Evolutionary conservation across 2,797 vertebrate genomes (phyloP), one percentile per base, ranked within the genome.

Genomic region (Knipowitschia caucasica): DNA sequence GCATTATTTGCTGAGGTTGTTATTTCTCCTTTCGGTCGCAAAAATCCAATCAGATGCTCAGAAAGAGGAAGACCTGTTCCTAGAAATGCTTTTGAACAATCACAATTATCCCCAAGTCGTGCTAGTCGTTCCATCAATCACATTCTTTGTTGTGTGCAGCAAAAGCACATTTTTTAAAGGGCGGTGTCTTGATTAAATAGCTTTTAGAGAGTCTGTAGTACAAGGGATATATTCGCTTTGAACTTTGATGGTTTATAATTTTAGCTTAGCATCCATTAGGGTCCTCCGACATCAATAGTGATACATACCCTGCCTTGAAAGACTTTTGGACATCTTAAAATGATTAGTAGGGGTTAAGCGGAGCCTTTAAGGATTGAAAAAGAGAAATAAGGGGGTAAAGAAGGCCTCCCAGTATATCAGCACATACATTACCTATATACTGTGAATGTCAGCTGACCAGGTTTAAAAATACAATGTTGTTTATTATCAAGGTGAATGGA

Each of bases 1-100:
- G 65, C 47, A 82, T 87, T 84, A 86, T 59, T 50, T 67, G 60
- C 81, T 62, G 49, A 21, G 23, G 24, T 50, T 66, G 70, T 75
- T 56, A 73, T 68, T 65, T 84, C 64, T 77, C 60, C 59, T 56
- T 43, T 57, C 61, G 62, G 58, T 68, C 50, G 7, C 54, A 65
- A 47, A 50, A 69, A 67, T 80, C 64, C 66, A 57, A 66, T 54
- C 72, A 83, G 77, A 75, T 72, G 76, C 75, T 70, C 75, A 51
- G 64, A 75, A 39, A 39, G 81, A 71, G 67, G 50, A 21, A 50
- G 53, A 56, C 50, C 69, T 60, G 71, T 84, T 82, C 76, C 76
- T 74, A 73, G 78, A 85, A 88, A 85, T 62, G 61, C 72, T 78
- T 82, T 79, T 85, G 79, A 88, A 88, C 86, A 80, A 85, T 87